phyloP scores from a whole-genome alignment of 2,113 vertebrate genomes.

The Xyrauchen texanus region DNA sequence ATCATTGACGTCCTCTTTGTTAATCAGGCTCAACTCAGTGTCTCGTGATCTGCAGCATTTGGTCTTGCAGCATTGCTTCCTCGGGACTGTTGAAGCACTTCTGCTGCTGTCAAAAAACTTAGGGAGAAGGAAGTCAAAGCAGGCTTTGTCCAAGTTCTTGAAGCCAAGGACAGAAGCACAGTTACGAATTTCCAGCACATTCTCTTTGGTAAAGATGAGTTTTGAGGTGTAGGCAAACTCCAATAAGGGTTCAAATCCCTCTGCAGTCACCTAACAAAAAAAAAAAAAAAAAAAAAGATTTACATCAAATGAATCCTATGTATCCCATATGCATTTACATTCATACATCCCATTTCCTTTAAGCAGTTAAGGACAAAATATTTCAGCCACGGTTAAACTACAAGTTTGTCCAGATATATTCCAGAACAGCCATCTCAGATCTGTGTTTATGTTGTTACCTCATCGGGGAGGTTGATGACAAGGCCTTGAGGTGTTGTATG shows the following conservation, averaged over 20 bases:
- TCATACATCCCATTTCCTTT: too few relatives aligned
- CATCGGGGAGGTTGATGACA: constrained; percentile 83
- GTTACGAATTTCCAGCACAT: constrained; percentile 85
- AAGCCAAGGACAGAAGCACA: constrained; percentile 84
- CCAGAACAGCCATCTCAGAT: background rate
- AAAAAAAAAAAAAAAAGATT: background rate
- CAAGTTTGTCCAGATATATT: background rate
- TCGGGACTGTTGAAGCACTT: constrained; percentile 62
- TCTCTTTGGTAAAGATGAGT: constrained; percentile 85
- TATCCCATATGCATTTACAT: too few relatives aligned
- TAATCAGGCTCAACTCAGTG: constrained; percentile 25
- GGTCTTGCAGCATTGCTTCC: constrained; percentile 78
- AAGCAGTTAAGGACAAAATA: too few relatives aligned
- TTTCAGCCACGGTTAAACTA: background rate
- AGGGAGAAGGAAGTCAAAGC: constrained; percentile 91
- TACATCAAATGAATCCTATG: too few relatives aligned
- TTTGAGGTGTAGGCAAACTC: constrained; percentile 95
- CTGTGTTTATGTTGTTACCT: constrained; percentile 74
- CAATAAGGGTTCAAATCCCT: constrained; percentile 90
- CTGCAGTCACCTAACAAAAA: constrained; percentile 80
- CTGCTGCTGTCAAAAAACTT: constrained; percentile 81
- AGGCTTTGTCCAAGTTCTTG: constrained; percentile 87
- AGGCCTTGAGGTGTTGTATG: constrained; percentile 62
- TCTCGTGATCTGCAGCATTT: constrained; percentile 67
- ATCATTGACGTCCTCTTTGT: constrained; percentile 52